These are phyloP conservation scores for Cacoxenus indagator DNA, from an alignment of 2,888 invertebrate genomes.

Conservation along the genomic window DNA sequence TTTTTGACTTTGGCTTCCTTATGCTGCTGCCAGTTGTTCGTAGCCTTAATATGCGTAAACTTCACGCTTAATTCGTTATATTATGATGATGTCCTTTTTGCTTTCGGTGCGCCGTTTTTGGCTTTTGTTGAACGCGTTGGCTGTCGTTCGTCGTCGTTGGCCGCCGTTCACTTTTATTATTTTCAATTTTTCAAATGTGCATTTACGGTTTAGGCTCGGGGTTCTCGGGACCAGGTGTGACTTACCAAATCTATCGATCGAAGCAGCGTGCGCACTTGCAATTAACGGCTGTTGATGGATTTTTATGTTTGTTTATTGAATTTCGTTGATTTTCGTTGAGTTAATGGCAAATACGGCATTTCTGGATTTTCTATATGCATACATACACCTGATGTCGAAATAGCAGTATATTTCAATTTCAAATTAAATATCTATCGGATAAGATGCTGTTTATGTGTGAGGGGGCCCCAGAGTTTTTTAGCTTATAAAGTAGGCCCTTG, in stretches of 20 bases:
- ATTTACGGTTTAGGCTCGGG: constrained; percentile 35
- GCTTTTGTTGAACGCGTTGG: constrained; percentile 54
- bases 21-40: constrained; percentile 45
- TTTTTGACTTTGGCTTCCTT: constrained; percentile 35
- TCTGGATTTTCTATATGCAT: background rate
- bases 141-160: constrained; percentile 31
- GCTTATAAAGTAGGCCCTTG: too few relatives aligned
- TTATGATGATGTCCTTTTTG: constrained; percentile 62
- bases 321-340: background rate
- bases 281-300: constrained; percentile 59
- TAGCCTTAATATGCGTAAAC: constrained; percentile 68
- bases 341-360: background rate
- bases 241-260: constrained; percentile 36
- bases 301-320: constrained; percentile 60
- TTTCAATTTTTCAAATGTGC: constrained; percentile 48
- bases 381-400: too few relatives aligned
- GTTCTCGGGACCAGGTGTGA: constrained; percentile 48
- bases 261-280: constrained; percentile 29
- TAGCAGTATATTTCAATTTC: too few relatives aligned
- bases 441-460: too few relatives aligned
- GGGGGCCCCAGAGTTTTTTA: too few relatives aligned
- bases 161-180: constrained; percentile 22
- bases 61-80: constrained; percentile 67
- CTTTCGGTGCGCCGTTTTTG: constrained; percentile 45
- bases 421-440: too few relatives aligned